These are phyloP conservation scores for Saxidomus purpurata DNA, from an alignment of 1,140 invertebrate species.

Conservation along the genomic window DNA sequence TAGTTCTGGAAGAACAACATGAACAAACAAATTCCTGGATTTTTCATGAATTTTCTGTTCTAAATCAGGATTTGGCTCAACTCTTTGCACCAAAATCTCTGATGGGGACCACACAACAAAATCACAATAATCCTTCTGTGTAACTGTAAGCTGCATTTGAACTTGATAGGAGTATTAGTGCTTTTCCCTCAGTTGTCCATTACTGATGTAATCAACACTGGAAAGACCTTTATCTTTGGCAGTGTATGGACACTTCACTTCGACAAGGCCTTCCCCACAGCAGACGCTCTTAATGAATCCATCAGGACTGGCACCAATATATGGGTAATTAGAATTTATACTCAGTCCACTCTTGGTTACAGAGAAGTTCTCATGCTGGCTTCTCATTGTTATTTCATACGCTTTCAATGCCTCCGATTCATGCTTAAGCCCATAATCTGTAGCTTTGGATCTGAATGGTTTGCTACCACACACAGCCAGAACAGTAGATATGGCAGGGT, in stretches of 20 bases:
- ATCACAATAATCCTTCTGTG: slow-evolving; percentile 57
- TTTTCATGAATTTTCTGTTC: background rate
- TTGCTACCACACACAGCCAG: background rate
- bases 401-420: background rate
- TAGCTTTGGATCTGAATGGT: background rate
- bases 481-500: background rate
- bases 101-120: slow-evolving; percentile 66
- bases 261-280: slow-evolving; percentile 48
- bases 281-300: slow-evolving; percentile 38
- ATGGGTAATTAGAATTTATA: slow-evolving; percentile 40
- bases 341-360: background rate
- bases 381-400: background rate
- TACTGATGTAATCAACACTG: background rate
- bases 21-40: background rate
- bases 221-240: background rate
- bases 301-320: slow-evolving; percentile 63
- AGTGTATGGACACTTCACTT: slow-evolving; percentile 52
- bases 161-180: slow-evolving; percentile 66
- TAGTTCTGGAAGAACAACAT: background rate
- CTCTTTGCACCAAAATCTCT: slow-evolving; percentile 37
- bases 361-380: background rate
- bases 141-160: slow-evolving; percentile 63
- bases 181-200: background rate
- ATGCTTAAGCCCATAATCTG: slow-evolving; percentile 35
- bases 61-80: background rate